Conservation (phyloP, 2,113 vertebrate species). For the Pleuronectes platessa region DNA sequence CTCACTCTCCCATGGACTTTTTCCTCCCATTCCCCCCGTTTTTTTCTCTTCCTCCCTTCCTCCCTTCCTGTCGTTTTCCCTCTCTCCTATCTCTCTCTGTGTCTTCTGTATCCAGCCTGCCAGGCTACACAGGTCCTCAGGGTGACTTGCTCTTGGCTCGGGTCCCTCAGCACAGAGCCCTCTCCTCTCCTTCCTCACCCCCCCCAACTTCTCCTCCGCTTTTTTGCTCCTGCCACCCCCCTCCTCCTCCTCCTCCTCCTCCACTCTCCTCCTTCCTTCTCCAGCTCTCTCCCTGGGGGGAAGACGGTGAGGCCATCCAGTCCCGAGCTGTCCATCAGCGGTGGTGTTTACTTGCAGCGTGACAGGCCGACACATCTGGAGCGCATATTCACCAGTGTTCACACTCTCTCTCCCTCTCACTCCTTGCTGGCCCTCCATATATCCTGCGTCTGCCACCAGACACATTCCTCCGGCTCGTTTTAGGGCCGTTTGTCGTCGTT, state of each 20-base stretch:
- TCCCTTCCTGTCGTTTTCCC: constrained; percentile 53
- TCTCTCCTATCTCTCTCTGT: constrained; percentile 63
- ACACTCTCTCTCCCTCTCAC: constrained; percentile 63
- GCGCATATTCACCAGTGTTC: constrained; percentile 93
- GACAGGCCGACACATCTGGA: constrained; percentile 99
- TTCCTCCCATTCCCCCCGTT: constrained; percentile 26
- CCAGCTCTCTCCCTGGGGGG: constrained; percentile 82
- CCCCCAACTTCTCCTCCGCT: constrained; percentile 65
- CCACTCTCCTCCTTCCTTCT: constrained; percentile 77
- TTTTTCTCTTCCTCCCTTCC: constrained; percentile 32
- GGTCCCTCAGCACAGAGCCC: constrained; percentile 69
- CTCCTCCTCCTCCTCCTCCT: constrained; percentile 61
- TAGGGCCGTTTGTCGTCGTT: constrained; percentile 90
- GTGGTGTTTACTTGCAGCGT: constrained; percentile 97
- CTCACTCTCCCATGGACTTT: constrained; percentile 53
- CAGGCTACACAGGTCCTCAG: constrained; percentile 90
- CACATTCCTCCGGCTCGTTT: constrained; percentile 95
- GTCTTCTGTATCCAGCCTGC: constrained; percentile 83
- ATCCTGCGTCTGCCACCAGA: constrained; percentile 91
- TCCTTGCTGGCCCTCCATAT: constrained; percentile 50
- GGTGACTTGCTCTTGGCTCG: constrained; percentile 83
- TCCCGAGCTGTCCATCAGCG: constrained; percentile 97
- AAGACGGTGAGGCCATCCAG: constrained; percentile 92
- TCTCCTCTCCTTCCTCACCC: constrained; percentile 73
- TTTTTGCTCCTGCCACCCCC: constrained; percentile 27